Percentiles rank a stretch among this genome's conserved stretches.
Evolutionary conservation across 2,797 vertebrate species (phyloP).

Genomic region (Rachycentron canadum): DNA sequence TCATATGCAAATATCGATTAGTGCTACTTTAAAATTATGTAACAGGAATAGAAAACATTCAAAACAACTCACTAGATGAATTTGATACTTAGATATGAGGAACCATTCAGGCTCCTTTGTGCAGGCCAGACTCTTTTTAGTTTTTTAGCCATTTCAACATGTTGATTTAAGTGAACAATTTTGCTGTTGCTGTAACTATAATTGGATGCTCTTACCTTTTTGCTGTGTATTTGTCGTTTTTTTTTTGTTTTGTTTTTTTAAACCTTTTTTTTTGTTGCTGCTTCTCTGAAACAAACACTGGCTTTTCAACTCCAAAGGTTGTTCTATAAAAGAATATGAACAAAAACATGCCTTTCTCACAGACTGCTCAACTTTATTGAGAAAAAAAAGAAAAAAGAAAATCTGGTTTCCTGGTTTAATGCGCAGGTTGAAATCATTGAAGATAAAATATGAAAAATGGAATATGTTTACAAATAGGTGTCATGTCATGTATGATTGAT

Average conservation of each 20-base stretch:
- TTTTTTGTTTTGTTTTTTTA: conserved; percentile 38
- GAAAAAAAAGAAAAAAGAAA: conserved; percentile 39
- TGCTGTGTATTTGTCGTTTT: conserved; percentile 52
- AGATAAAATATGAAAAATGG: conserved; percentile 61
- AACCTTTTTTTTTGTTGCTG: conserved; percentile 74
- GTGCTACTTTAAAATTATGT: conserved; percentile 57
- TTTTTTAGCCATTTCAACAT: conserved; percentile 25
- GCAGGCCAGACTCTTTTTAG: conserved; percentile 34
- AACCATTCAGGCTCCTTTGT: conserved; percentile 38
- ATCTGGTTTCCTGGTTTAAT: conserved; percentile 73
- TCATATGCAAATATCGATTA: conserved; percentile 14
- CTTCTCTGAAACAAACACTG: conserved; percentile 87
- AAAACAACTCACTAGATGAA: conserved; percentile 32
- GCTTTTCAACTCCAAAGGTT: conserved; percentile 85
- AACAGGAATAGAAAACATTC: conserved; percentile 16
- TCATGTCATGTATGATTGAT: conserved; percentile 67
- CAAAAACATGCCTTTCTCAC: conserved; percentile 83
- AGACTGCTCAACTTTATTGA: conserved; percentile 79
- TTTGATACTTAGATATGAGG: conserved; percentile 12
- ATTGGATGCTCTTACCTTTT: conserved; percentile 46
- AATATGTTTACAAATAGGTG: conserved; percentile 85
- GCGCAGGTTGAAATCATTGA: conserved; percentile 74
- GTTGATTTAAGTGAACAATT: conserved; percentile 25
- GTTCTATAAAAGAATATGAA: conserved; percentile 76
- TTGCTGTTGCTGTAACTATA: conserved; percentile 55